Percentiles rank a stretch among this genome's conserved stretches.
Conservation (phyloP, 2,797 vertebrate species). For the Pangasius mekongensis region DNA sequence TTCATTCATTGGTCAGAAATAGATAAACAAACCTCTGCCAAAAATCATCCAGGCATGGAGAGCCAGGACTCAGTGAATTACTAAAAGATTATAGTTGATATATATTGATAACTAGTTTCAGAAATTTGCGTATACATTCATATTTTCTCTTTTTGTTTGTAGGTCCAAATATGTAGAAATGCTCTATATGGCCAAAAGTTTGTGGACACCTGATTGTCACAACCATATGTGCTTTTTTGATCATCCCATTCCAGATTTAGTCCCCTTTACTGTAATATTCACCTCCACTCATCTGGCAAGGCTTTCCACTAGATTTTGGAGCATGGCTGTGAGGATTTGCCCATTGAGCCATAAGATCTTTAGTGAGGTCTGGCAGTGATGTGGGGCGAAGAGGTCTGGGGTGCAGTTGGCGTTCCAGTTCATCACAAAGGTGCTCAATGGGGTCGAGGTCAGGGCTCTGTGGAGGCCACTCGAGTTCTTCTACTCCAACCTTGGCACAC, state of each 20-base stretch:
- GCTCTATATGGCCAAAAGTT: not conserved
- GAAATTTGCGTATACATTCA: too few relatives aligned
- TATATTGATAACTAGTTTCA: not conserved
- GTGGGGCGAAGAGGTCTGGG: not conserved
- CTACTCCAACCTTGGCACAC: not conserved
- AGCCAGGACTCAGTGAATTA: not conserved
- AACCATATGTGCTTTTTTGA: not conserved
- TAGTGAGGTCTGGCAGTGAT: not conserved
- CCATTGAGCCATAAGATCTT: not conserved
- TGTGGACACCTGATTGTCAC: not conserved
- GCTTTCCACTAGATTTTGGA: too few relatives aligned
- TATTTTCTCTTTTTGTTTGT: not conserved
- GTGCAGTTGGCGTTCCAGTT: not conserved
- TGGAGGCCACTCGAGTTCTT: not conserved
- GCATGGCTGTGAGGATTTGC: not conserved
- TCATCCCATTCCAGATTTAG: not conserved
- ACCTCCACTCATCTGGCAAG: not conserved
- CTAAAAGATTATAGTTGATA: not conserved
- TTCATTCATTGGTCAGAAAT: not conserved
- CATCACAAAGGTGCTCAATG: not conserved
- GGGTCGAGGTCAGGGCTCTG: not conserved
- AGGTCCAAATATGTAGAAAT: not conserved
- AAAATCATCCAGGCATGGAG: not conserved
- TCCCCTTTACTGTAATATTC: not conserved
- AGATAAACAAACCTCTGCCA: not conserved